These are phyloP conservation scores for Graptemys geographica DNA, from an alignment of 2,797 vertebrate species.

Conservation along the genomic window DNA sequence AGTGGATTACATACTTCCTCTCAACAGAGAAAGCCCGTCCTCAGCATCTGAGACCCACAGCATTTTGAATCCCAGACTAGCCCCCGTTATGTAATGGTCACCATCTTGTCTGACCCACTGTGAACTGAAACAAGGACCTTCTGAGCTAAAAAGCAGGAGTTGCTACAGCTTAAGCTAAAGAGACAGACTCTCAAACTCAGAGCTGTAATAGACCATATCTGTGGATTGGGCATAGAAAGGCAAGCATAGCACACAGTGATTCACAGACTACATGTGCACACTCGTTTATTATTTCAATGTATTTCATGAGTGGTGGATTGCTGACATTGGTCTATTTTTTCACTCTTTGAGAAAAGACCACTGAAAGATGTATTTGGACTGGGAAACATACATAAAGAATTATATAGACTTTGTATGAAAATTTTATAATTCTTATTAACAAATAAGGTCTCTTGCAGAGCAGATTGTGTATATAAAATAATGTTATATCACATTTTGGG, in stretches of 20 bases:
- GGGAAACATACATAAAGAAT: neutral
- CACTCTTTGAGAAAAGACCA: neutral
- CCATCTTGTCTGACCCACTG: neutral
- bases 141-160: neutral
- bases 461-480: neutral
- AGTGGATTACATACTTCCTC: neutral
- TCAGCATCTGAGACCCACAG: neutral
- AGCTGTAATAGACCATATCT: neutral
- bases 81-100: neutral
- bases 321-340: neutral
- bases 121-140: neutral
- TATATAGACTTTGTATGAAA: neutral
- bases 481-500: neutral
- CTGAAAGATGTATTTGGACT: neutral
- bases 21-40: neutral
- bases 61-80: neutral
- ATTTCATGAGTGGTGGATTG: neutral
- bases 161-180: neutral
- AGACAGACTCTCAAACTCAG: neutral
- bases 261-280: neutral
- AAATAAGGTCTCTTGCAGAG: neutral
- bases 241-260: constrained; percentile 38
- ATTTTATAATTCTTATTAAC: neutral
- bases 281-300: neutral
- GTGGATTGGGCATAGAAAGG: constrained; percentile 58